phyloP scores from a whole-genome alignment of 2,797 vertebrate species.

The Pachyuromys duprasi region DNA sequence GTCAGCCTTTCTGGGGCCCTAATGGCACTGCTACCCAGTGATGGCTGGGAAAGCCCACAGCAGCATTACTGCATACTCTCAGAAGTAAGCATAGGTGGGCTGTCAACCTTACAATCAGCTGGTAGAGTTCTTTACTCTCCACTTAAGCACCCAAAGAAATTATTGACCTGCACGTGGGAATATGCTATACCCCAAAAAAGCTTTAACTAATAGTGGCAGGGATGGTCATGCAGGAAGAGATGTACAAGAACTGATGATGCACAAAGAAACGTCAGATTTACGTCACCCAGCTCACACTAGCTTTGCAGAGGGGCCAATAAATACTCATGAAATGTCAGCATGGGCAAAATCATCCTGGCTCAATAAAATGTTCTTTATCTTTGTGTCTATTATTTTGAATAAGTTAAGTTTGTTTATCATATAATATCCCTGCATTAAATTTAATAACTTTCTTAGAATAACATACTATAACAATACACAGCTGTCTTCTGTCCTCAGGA shows the following conservation, averaged over 20 bases:
- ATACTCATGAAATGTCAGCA: neutral
- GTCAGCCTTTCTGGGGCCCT: neutral
- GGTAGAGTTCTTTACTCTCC: neutral
- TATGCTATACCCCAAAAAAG: neutral
- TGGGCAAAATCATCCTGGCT: neutral
- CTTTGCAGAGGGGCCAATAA: neutral
- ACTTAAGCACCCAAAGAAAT: neutral
- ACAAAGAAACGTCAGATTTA: neutral
- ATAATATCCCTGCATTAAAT: neutral
- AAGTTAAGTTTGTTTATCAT: slow-evolving; percentile 4
- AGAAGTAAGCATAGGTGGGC: neutral
- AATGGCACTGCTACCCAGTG: neutral
- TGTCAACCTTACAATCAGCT: neutral
- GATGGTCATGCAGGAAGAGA: neutral
- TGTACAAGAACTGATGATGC: neutral
- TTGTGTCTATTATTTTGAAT: neutral
- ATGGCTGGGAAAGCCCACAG: neutral
- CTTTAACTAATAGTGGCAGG: neutral
- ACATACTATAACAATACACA: neutral
- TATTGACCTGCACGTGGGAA: neutral
- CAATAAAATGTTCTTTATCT: neutral
- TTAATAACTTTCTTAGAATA: slow-evolving; percentile 11
- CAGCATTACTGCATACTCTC: neutral
- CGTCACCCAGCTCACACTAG: neutral
- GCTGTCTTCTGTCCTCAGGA: neutral